Conservation (phyloP, 2,113 vertebrate species). For the Heptranchias perlo region DNA sequence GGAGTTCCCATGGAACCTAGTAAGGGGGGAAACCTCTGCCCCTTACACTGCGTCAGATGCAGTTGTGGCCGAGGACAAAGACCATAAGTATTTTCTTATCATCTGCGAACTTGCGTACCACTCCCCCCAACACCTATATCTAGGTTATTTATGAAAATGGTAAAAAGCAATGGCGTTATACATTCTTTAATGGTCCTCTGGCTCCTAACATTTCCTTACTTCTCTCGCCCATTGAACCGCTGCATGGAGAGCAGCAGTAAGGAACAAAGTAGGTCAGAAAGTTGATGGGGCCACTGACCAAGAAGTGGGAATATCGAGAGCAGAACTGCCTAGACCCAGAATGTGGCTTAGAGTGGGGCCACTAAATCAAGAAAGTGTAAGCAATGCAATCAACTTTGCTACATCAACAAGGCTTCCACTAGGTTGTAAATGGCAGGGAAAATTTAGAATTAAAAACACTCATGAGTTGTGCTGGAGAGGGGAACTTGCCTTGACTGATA, state of each 20-base stretch:
- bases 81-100: no score
- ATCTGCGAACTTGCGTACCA: no score
- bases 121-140: no score
- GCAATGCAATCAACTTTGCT: no score
- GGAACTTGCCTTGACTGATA: neutral
- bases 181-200: no score
- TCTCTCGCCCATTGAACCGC: neutral
- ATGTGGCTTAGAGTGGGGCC: neutral
- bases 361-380: neutral
- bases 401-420: neutral
- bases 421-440: neutral
- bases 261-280: neutral
- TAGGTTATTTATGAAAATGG: no score
- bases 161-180: no score
- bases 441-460: neutral
- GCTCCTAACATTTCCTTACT: neutral
- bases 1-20: no score
- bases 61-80: no score
- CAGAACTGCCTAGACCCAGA: neutral
- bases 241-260: neutral
- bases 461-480: neutral
- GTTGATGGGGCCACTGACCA: no score
- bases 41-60: no score
- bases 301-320: neutral
- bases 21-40: no score